These are phyloP conservation scores for Gila robusta DNA, from an alignment of 2,797 vertebrate genomes.

Conservation along the genomic window DNA sequence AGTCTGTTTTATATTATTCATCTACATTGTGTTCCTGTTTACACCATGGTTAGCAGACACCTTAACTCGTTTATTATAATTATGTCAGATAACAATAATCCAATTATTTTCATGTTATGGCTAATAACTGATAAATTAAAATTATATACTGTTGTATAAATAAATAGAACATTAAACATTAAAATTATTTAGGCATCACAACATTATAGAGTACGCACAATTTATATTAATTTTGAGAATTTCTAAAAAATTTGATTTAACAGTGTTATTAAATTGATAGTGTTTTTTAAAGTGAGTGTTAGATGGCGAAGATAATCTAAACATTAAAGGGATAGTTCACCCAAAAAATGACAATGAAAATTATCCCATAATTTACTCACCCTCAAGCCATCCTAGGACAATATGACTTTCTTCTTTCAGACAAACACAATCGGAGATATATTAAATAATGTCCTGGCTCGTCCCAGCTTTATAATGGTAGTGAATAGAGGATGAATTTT, in stretches of 20 bases:
- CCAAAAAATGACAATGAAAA: too few species aligned
- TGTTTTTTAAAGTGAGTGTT: neutral
- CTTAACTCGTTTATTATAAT: too few species aligned
- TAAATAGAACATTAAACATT: neutral
- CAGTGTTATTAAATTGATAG: neutral
- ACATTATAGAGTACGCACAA: neutral
- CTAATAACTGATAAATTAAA: neutral
- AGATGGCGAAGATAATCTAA: neutral
- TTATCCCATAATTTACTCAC: too few species aligned
- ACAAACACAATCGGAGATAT: too few species aligned
- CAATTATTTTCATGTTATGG: neutral
- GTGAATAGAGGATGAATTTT: too few species aligned
- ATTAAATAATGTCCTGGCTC: too few species aligned
- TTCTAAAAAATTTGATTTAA: neutral
- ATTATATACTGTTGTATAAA: neutral
- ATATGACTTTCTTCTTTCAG: too few species aligned
- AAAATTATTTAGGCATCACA: neutral
- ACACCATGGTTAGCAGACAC: too few species aligned
- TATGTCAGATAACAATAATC: neutral
- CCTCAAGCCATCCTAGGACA: too few species aligned
- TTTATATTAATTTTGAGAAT: neutral
- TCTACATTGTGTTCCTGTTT: too few species aligned
- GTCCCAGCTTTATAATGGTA: too few species aligned
- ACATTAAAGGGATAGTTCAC: neutral
- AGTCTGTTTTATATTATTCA: too few species aligned